Evolutionary conservation across 2,113 vertebrate species (phyloP), one percentile per base, ranked within the genome.

Genomic region (Oenanthe oenanthe): DNA sequence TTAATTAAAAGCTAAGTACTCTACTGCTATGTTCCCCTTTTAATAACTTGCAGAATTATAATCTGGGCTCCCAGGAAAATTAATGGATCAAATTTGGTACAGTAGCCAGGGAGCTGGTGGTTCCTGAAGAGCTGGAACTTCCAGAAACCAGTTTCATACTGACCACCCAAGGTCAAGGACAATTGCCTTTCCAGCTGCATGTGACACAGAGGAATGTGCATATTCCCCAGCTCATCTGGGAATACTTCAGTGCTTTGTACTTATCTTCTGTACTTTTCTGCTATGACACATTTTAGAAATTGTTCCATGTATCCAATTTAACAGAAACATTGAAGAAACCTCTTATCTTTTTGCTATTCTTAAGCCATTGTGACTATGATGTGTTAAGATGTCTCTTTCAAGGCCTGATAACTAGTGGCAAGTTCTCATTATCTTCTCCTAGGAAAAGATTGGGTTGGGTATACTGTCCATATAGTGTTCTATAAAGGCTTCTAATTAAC

Each of bases 1-100:
- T 54, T 18, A 2, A 17, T 25, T 89, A 26, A 79, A 82, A 67
- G 8, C 12, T 48, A 51, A 71, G 31, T 50, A 28, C 6, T 67
- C 25, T 36, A 34, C 7, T 47, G 26, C 12, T 54, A 24, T 0
- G 0, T 43, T 48, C 25, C 7, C 2, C 8, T 54, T 83, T 40
- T 54, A 72, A 42, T 50, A 80, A 54, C 29, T 19, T 91, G 36
- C 9, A 65, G 36, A 66, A 74, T 20, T 21, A 24, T 48, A 67
- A 45, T 10, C 51, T 67, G n/a, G 7, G 24, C 10, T 82, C 38
- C 28, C 38, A 57, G n/a, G 36, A 74, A 85, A 66, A 48, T 3
- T 48, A 11, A 10, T 12, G 10, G 38, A 18, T 28, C 62, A 67
- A 8, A 75, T 66, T 76, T 87, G 31, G 24, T 48, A 34, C 15